phyloP scores from a whole-genome alignment of 2,113 vertebrate genomes.

The Gavialis gangeticus region DNA sequence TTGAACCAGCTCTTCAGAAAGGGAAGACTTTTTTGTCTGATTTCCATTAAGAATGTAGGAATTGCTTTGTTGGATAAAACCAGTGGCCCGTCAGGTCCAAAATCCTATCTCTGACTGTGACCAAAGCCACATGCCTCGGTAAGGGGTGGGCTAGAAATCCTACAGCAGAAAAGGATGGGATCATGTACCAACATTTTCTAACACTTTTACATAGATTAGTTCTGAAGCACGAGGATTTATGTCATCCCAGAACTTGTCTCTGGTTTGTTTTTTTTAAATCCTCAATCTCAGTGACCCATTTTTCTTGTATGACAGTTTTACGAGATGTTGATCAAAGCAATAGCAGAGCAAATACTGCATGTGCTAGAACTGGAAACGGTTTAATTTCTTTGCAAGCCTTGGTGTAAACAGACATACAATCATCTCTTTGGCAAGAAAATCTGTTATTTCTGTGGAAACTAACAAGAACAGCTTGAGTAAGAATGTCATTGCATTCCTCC shows the following conservation, averaged over 20 bases:
- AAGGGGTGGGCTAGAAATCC: not conserved
- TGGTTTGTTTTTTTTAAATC: not conserved
- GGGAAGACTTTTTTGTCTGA: not conserved
- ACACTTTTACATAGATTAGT: not conserved
- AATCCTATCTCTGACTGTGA: not conserved
- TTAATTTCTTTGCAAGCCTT: constrained; percentile 17
- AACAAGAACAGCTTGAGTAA: constrained; percentile 37
- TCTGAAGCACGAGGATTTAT: not conserved
- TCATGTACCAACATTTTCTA: not conserved
- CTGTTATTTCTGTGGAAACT: constrained; percentile 9
- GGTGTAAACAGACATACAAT: constrained; percentile 46
- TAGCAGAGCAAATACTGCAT: not conserved
- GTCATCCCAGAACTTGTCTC: not conserved
- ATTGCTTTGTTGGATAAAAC: not conserved
- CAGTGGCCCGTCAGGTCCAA: not conserved
- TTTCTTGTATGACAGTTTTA: not conserved
- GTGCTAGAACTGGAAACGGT: not conserved
- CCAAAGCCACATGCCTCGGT: too few relatives aligned
- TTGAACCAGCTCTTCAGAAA: not conserved
- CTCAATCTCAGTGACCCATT: not conserved
- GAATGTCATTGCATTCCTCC: constrained; percentile 15
- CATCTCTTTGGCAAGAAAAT: not conserved
- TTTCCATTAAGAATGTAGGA: not conserved
- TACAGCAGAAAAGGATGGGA: not conserved
- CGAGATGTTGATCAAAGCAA: not conserved